Conservation (phyloP, 2,113 vertebrate species). For the Verasper variegatus region DNA sequence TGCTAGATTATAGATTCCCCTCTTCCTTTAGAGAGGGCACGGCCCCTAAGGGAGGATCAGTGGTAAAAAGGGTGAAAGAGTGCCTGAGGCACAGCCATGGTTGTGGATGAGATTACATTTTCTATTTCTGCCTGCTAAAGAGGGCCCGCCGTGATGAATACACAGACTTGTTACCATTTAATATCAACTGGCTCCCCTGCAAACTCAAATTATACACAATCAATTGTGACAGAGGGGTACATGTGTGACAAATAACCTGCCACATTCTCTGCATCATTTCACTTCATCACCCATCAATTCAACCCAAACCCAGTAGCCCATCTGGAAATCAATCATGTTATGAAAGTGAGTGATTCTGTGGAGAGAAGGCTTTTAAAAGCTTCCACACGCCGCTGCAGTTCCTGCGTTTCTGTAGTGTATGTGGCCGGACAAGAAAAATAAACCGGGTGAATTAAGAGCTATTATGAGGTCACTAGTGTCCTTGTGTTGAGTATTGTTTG, state of each 20-base stretch:
- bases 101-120: conserved; percentile 80
- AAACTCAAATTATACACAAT: conserved; percentile 82
- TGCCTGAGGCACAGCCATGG: conserved; percentile 75
- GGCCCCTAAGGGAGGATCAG: conserved; percentile 80
- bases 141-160: conserved; percentile 76
- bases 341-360: conserved; percentile 65
- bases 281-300: conserved; percentile 79
- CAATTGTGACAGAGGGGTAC: conserved; percentile 73
- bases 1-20: conserved; percentile 84
- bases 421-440: background rate
- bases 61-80: conserved; percentile 79
- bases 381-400: conserved; percentile 16
- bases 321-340: conserved; percentile 76
- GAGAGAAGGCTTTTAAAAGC: conserved; percentile 50
- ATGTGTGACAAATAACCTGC: conserved; percentile 77
- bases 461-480: conserved; percentile 39
- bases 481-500: conserved; percentile 62
- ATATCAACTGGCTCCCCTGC: conserved; percentile 78
- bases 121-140: conserved; percentile 77
- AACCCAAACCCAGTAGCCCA: conserved; percentile 65
- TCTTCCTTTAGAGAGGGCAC: conserved; percentile 72
- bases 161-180: conserved; percentile 80
- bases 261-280: conserved; percentile 69
- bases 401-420: background rate
- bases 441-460: conserved; percentile 16